Percentiles rank a stretch among this genome's conserved stretches.
These are phyloP conservation scores for Scylla paramamosain DNA, from an alignment of 1,140 invertebrate species.

Conservation along the genomic window DNA sequence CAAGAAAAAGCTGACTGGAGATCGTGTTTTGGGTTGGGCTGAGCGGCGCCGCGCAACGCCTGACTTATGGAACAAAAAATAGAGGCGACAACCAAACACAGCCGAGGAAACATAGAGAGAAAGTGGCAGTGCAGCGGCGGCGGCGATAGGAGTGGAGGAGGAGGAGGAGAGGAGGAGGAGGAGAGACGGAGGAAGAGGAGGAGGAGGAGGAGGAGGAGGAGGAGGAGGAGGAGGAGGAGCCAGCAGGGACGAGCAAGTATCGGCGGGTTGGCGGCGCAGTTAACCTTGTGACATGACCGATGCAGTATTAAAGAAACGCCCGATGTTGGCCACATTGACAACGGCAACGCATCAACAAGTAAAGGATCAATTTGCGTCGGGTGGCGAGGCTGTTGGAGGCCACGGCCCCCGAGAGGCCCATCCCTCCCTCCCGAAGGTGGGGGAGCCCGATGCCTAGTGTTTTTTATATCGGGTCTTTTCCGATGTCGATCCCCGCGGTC, in stretches of 20 bases:
- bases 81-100: background rate
- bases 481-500: background rate
- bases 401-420: background rate
- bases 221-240: constrained; percentile 12
- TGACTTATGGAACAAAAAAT: constrained; percentile 24
- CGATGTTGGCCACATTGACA: constrained; percentile 57
- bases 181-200: too few relatives aligned
- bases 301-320: constrained; percentile 58
- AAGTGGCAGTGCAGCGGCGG: background rate
- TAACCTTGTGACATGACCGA: constrained; percentile 52
- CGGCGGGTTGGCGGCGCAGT: constrained; percentile 18
- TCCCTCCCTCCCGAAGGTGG: constrained; percentile 33
- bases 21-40: background rate
- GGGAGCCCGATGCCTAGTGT: background rate
- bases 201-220: background rate
- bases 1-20: constrained; percentile 1
- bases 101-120: background rate
- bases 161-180: background rate
- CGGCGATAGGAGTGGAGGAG: background rate
- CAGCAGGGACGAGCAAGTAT: constrained; percentile 16
- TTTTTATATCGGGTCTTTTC: background rate
- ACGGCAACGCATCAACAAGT: constrained; percentile 50
- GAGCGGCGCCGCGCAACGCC: background rate
- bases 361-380: constrained; percentile 56
- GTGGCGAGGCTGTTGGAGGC: constrained; percentile 31